Conservation (phyloP, 2,888 invertebrate species). For the Ophioninae sp. region DNA sequence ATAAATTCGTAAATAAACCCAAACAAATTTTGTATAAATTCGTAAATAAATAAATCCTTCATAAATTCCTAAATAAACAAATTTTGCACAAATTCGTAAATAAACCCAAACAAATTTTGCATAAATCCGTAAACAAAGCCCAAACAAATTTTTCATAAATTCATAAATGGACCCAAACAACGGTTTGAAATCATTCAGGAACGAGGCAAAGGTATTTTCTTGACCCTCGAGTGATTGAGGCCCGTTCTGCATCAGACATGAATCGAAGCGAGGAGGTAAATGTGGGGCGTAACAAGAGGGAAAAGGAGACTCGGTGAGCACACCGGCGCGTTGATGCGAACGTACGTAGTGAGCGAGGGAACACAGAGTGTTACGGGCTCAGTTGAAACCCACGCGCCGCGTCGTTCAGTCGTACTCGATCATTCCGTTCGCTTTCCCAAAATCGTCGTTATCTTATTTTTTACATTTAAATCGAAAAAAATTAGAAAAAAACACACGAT, state of each 20-base stretch:
- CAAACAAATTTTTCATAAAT: background rate
- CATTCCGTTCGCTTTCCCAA: constrained; percentile 33
- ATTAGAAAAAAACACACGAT: background rate
- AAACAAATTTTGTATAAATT: too few species aligned
- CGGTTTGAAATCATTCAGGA: background rate
- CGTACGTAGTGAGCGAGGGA: constrained; percentile 69
- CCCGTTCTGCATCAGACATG: constrained; percentile 33
- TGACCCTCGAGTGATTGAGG: constrained; percentile 38
- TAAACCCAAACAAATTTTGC: too few species aligned
- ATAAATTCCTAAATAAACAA: too few species aligned
- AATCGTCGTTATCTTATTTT: background rate
- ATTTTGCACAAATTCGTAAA: too few species aligned
- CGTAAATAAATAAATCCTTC: too few species aligned
- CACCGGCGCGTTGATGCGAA: constrained; percentile 65
- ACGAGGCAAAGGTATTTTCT: constrained; percentile 44
- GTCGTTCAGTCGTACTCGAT: constrained; percentile 68
- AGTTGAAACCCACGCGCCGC: constrained; percentile 76
- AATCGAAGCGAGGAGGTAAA: constrained; percentile 47
- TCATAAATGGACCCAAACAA: background rate
- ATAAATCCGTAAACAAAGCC: too few species aligned
- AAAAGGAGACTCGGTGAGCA: constrained; percentile 63
- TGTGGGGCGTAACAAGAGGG: constrained; percentile 24
- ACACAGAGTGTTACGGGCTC: constrained; percentile 69
- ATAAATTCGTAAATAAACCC: too few species aligned
- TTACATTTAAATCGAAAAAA: constrained; percentile 13